Percentiles rank a stretch among this genome's conserved stretches.
These are phyloP conservation scores for Pelmatolapia mariae DNA, from an alignment of 2,113 vertebrate genomes.

Conservation along the genomic window DNA sequence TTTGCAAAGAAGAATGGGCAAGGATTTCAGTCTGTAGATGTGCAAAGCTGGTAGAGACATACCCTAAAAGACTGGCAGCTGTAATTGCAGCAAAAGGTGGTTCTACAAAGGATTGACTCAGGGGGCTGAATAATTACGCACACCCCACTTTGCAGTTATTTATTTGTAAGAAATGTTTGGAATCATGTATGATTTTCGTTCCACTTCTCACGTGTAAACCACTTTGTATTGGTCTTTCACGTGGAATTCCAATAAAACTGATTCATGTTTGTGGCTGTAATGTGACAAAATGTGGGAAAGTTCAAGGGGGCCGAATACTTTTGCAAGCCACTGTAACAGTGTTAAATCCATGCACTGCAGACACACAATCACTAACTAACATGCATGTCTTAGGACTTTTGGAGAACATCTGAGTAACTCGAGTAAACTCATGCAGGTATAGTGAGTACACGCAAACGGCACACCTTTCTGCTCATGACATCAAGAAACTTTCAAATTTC, in stretches of 20 bases:
- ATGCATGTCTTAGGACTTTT: neutral
- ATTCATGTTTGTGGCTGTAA: neutral
- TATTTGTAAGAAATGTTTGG: rapidly evolving
- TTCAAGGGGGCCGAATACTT: rapidly evolving
- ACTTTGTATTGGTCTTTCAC: neutral
- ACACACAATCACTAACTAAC: neutral
- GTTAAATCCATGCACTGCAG: neutral
- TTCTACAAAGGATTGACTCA: neutral
- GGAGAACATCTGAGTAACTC: neutral
- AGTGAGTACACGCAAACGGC: neutral
- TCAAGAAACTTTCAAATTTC: neutral
- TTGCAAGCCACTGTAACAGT: neutral
- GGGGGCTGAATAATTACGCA: neutral
- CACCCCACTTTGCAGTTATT: rapidly evolving
- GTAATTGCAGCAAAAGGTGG: rapidly evolving
- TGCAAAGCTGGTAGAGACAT: rapidly evolving
- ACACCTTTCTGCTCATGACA: neutral
- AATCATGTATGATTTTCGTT: rapidly evolving
- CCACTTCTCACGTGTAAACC: rapidly evolving
- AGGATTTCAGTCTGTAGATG: rapidly evolving
- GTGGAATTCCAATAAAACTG: rapidly evolving
- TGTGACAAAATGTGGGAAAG: neutral
- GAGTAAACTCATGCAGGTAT: neutral
- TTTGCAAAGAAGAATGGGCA: too few relatives aligned
- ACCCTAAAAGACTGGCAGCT: neutral